Conservation (phyloP, 2,113 vertebrate species). For the Chamaetylas fuelleborni region DNA sequence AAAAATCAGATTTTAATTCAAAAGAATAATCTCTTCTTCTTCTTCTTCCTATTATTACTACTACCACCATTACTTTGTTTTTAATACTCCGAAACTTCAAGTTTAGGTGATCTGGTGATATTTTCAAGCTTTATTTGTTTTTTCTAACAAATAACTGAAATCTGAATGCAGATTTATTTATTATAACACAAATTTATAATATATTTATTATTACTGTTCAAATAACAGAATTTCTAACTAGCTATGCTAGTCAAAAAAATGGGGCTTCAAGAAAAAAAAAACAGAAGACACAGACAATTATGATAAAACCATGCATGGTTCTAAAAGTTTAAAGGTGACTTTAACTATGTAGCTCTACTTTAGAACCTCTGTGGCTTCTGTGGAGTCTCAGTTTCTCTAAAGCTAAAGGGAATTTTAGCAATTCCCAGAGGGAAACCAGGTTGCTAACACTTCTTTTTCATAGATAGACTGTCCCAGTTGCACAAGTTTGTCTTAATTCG, state of each 20-base stretch:
- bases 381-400: background rate
- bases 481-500: background rate
- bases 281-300: background rate
- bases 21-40: fast-evolving
- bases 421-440: background rate
- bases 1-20: background rate
- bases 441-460: background rate
- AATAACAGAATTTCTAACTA: background rate
- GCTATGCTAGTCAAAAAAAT: fast-evolving
- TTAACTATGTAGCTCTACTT: background rate
- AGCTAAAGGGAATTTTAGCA: background rate
- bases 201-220: no score
- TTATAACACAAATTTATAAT: no score
- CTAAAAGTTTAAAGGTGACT: background rate
- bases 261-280: background rate
- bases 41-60: background rate
- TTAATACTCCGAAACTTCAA: background rate
- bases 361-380: background rate
- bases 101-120: background rate
- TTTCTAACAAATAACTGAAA: background rate
- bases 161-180: no score
- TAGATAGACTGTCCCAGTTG: background rate
- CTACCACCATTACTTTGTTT: background rate
- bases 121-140: background rate
- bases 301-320: background rate